Percentiles rank a stretch among this genome's conserved stretches.
These are phyloP conservation scores for Chrysolina haemoptera DNA, from an alignment of 2,888 invertebrate species.

Conservation along the genomic window DNA sequence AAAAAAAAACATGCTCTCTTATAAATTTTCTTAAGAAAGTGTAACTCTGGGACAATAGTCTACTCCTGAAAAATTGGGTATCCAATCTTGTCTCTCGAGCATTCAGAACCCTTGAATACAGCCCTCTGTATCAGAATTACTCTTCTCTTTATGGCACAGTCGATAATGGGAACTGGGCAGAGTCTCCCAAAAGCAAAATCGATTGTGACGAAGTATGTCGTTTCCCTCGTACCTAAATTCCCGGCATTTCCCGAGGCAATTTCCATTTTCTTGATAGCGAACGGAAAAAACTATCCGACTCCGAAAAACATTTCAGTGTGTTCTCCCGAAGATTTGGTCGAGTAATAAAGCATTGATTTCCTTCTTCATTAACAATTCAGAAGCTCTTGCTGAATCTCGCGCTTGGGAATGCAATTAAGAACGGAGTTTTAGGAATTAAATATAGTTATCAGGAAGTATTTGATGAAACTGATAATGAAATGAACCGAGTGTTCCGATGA, in stretches of 20 bases:
- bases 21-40: not conserved
- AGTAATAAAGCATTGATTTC: conserved; percentile 20
- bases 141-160: conserved; percentile 20
- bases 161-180: conserved; percentile 21
- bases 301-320: conserved; percentile 11
- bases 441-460: conserved; percentile 14
- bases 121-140: conserved; percentile 8
- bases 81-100: not conserved
- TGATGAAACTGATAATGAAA: conserved; percentile 17
- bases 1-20: not conserved
- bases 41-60: not conserved
- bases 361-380: conserved; percentile 21
- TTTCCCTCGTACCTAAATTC: conserved; percentile 17
- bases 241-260: conserved; percentile 18
- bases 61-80: not conserved
- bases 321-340: not conserved
- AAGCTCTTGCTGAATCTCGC: conserved; percentile 16
- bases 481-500: conserved; percentile 9
- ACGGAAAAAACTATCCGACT: conserved; percentile 18
- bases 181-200: conserved; percentile 20
- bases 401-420: conserved; percentile 13
- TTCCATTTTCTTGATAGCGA: conserved; percentile 21
- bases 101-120: conserved; percentile 6
- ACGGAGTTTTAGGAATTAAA: conserved; percentile 13
- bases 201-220: conserved; percentile 22